phyloP scores from a whole-genome alignment of 2,113 vertebrate genomes.

The Passer montanus region DNA sequence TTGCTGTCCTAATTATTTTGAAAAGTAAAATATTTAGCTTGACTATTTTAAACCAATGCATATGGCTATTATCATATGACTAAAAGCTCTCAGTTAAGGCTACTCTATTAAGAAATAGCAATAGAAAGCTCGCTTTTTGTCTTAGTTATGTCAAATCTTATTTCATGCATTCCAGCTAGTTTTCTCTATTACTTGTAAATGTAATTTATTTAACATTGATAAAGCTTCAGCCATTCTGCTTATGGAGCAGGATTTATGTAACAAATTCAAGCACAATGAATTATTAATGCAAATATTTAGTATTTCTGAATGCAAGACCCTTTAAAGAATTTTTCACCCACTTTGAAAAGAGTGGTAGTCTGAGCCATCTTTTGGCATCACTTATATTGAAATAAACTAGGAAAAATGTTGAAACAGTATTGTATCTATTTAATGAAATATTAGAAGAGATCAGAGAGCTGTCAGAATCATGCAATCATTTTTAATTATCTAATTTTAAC shows the following conservation, averaged over 20 bases:
- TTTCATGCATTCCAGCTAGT: not conserved
- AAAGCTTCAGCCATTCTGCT: not conserved
- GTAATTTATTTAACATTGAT: not conserved
- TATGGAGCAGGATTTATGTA: not conserved
- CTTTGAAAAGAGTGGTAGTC: not conserved
- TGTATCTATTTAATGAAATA: not conserved
- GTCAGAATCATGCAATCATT: not conserved
- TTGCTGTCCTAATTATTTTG: not conserved
- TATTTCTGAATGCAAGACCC: not conserved
- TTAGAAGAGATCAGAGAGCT: not conserved
- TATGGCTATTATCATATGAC: not conserved
- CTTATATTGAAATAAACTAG: not conserved
- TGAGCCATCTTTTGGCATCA: not conserved
- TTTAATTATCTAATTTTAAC: not conserved
- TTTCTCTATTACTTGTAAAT: not conserved
- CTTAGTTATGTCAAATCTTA: not conserved
- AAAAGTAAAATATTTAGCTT: constrained; percentile 7
- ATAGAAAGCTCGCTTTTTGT: not conserved
- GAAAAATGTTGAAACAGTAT: not conserved
- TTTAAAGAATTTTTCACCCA: not conserved
- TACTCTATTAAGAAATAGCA: not conserved
- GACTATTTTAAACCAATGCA: not conserved
- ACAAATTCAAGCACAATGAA: not conserved
- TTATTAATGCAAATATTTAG: not conserved
- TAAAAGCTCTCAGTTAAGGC: not conserved